Percentiles rank a stretch among this genome's conserved stretches.
phyloP scores from a whole-genome alignment of 2,113 vertebrate genomes.

The Oryzias woworae region DNA sequence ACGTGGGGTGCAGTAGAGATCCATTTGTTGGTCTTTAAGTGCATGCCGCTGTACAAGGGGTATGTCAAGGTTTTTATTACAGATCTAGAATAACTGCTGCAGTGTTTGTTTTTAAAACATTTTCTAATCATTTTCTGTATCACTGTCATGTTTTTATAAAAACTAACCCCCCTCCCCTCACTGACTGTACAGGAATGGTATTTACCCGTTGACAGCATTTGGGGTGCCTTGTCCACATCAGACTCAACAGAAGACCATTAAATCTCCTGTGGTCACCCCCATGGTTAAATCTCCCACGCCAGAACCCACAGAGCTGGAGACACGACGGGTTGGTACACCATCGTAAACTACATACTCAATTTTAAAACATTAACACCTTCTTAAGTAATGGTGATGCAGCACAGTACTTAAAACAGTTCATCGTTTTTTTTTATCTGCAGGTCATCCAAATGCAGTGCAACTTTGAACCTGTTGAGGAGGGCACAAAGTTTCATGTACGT shows the following conservation, averaged over 20 bases:
- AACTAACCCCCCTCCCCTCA: neutral
- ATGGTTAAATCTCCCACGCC: conserved; percentile 93
- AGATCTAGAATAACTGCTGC: no score
- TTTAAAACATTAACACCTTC: no score
- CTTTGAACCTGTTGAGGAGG: conserved; percentile 91
- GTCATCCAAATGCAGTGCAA: conserved; percentile 97
- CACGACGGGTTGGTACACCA: conserved; percentile 82
- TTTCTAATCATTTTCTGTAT: neutral
- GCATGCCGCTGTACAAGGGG: no score
- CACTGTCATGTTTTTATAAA: neutral
- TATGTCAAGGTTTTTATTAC: no score
- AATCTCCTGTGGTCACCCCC: conserved; percentile 87
- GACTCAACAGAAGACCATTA: conserved; percentile 86
- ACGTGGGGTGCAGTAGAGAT: conserved; percentile 47
- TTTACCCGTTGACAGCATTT: conserved; percentile 93
- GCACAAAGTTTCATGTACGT: conserved; percentile 89
- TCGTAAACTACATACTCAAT: neutral
- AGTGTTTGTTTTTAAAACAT: no score
- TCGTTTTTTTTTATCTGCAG: conserved; percentile 69
- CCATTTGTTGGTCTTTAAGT: neutral
- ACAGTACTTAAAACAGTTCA: no score
- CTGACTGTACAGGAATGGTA: conserved; percentile 85
- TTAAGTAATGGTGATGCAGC: no score
- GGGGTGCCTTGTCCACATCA: conserved; percentile 90
- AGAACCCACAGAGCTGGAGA: conserved; percentile 94